Evolutionary conservation across 2,797 vertebrate genomes (phyloP), one percentile per base, ranked within the genome.

Genomic region (Clarias laeviceps): DNA sequence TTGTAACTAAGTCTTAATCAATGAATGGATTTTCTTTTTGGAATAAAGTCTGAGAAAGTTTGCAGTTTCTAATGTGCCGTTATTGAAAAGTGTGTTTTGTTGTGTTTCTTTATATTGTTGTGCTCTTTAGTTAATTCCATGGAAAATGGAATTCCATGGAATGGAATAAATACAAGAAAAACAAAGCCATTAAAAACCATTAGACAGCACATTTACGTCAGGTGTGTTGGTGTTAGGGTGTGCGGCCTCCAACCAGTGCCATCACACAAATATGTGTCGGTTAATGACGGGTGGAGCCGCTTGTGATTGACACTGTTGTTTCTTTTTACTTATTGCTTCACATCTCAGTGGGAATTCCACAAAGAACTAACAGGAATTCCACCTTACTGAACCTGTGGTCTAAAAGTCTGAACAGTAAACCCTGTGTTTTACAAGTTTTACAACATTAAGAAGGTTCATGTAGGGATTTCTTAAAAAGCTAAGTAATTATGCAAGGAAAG

Each of bases 181-280:
- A 86, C 24, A 24, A 34, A 61, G 17, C 12, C 17, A 85, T 73
- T 82, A 86, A 87, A 84, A 89, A 70, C 72, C 62, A 86, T 45
- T 70, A 86, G 65, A 79, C 54, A 32, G 59, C 29, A 6, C 17
- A 24, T 50, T 18, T 24, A 34, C 29, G 11, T 32, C 45, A 7
- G 56, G 56, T 37, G 74, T 62, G 24, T 54, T 5, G 5, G 69
- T 17, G 20, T 86, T 3, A 54, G 66, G 34, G n/a, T 57, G 62
- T 76, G 59, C 12, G 12, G 0, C 15, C 0, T 62, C 18, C 6
- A 54, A 57, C 45, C 14, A n/a, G 5, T 54, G 66, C 17, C 4
- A 11, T 65, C 61, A 82, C 69, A 65, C 12, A 82, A 74, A 66
- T 80, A 62, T 72, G 62, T 22, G 40, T 73, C 61, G 7, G 24